Evolutionary conservation across 2,888 invertebrate species (phyloP), one percentile per base, ranked within the genome.

Genomic region (Notodonta dromedarius): DNA sequence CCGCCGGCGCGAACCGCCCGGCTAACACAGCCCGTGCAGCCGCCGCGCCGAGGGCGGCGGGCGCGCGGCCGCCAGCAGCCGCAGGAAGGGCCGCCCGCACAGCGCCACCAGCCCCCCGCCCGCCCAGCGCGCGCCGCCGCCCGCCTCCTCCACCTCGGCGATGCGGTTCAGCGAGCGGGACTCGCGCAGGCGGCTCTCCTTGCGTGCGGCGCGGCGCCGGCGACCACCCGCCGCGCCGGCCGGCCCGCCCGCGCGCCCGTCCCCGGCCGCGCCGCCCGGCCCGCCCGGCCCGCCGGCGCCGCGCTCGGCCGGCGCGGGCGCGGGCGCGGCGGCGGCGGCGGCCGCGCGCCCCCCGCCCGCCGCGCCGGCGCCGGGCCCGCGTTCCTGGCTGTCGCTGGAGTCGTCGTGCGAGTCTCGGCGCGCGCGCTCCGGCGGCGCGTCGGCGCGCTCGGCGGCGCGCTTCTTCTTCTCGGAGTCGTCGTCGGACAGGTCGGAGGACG

Each of bases 401-500:
- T 97, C 97, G 80, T 97, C 97, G 88, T 97, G 96, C 54, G 97
- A 97, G 82, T 97, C 97, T 11, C 97, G 94, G 24, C 97, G 94
- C 62, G 96, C 89, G 50, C 96, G 94, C 72, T 96, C 95, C 7
- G 92, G 94, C 52, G 96, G 94, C 48, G 84, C 84, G 35, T 95
- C 94, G 50, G 94, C 94, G 60, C 91, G 90, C 60, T 97, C 94
- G 67, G 97, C 96, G 13, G 96, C 96, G 59, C 97, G 94, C 83
- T 97, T 97, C 84, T 97, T 97, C 68, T 97, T 95, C 82, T 97
- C 97, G 58, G 97, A 97, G 82, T 97, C 97, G 85, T 98, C 97
- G 85, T 98, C 98, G 64, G 98, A 98, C 7, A 98, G 97, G 87
- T 99, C 98, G 0, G 98, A 98, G 58, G 98, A 98, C 76, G 98